A percentile compares a stretch with the other conserved stretches of the same genome.
Evolutionary conservation across 2,113 vertebrate genomes (phyloP).

Genomic region (Rhodinocichla rosea): DNA sequence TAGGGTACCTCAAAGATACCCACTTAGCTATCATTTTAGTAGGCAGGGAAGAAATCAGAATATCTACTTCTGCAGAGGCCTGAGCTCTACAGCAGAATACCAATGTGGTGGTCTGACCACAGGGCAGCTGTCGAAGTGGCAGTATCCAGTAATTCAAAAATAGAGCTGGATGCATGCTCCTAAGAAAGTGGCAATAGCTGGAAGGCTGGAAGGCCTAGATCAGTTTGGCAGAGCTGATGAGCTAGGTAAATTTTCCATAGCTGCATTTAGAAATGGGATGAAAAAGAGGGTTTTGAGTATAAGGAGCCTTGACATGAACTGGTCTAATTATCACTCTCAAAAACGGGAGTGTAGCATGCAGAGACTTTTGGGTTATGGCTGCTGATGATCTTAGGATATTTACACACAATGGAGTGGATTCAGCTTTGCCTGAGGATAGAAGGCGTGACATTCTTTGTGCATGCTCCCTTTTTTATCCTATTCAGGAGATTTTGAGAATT

Average conservation of each 20-base stretch:
- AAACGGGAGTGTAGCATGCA: neutral
- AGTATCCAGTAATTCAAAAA: neutral
- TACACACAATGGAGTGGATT: neutral
- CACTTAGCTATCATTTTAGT: neutral
- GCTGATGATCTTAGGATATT: neutral
- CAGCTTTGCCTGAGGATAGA: neutral
- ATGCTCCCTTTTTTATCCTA: neutral
- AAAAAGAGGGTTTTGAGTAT: neutral
- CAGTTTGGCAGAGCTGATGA: neutral
- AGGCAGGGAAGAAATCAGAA: neutral
- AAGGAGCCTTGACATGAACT: neutral
- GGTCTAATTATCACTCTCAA: neutral
- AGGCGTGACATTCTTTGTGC: neutral
- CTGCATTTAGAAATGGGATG: neutral
- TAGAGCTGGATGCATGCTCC: neutral
- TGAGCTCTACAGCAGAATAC: neutral
- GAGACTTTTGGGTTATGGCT: neutral
- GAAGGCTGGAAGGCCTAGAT: neutral
- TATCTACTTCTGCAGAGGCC: neutral
- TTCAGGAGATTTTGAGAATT: neutral
- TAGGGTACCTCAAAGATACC: neutral
- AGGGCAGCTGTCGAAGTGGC: neutral
- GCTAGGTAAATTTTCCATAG: neutral
- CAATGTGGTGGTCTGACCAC: accelerated
- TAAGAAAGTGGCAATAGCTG: neutral